Conservation (phyloP, 2,797 vertebrate genomes). For the Artibeus lituratus region DNA sequence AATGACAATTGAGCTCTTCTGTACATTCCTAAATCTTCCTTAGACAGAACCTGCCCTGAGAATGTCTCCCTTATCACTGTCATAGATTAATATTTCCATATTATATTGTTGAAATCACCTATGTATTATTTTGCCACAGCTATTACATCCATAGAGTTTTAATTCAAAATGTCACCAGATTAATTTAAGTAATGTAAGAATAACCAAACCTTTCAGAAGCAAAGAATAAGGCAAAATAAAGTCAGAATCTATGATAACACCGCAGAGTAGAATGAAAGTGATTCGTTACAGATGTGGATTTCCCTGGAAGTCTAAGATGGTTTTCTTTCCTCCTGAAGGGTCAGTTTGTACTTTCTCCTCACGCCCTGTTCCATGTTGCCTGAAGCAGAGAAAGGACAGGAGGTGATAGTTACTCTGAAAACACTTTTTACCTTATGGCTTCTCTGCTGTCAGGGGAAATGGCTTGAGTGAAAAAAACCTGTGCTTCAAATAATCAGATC, state of each 20-base stretch:
- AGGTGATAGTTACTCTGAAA: not conserved
- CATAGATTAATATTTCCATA: not conserved
- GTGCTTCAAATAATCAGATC: not conserved
- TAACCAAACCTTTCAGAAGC: not conserved
- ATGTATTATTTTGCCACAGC: not conserved
- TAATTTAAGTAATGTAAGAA: not conserved
- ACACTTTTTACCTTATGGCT: not conserved
- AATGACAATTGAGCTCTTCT: slow-evolving; percentile 27
- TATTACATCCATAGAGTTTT: not conserved
- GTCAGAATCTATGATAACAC: not conserved
- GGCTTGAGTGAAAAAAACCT: not conserved
- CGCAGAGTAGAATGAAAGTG: not conserved
- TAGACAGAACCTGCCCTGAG: not conserved
- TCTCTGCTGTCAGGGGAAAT: not conserved
- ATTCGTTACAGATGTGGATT: not conserved
- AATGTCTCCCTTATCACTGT: not conserved
- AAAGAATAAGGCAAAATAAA: not conserved
- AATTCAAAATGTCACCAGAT: not conserved
- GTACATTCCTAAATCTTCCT: not conserved
- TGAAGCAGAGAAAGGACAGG: not conserved
- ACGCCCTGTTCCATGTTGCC: too few relatives aligned
- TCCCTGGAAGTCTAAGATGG: not conserved
- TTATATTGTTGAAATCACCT: not conserved
- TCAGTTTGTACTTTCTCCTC: not conserved
- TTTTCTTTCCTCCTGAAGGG: not conserved